Base-by-base conservation (phyloP, 2,113 vertebrate genomes). In the Nettapus auritus region DNA sequence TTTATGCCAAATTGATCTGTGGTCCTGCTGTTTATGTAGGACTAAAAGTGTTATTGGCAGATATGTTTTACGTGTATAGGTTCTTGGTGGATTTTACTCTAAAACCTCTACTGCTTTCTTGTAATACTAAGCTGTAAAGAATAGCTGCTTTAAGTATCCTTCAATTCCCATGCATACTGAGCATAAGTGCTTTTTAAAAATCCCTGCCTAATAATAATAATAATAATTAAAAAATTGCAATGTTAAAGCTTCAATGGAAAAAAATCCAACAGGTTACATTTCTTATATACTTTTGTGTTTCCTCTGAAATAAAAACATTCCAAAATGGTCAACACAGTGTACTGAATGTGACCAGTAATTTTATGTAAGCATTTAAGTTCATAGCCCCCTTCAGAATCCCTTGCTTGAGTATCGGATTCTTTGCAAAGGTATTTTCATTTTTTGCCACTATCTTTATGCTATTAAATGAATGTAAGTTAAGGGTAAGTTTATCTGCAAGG, bases 301-400 rank as follows among this genome's bases (percentile, higher is more conserved):
- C 74, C 66, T 96, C 89, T 94, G 94, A 96, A 92, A 92, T 83
- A 86, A 96, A 93, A 96, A 69, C 78, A 84, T 79, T 81, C 93
- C 86, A 89, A 93, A 62, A 76, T 95, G 89, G 59, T 94, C 90
- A 93, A 22, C 90, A 82, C 82, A 92, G 92, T 63, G 57, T 87
- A 77, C 85, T 89, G 77, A 95, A 97, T 97, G 91, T 92, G 84
- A 88, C 89, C 88, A 86, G 69, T 86, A 96, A 97, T 97, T 97
- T 97, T 93, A 90, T 95, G 86, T 96, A 21, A 97, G 96, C 91
- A 90, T 96, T 89, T 70, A 74, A 87, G 90, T 93, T 96, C 86
- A 96, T 82, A 97, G 95, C 88, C 64, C 44, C 44, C 93, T 83
- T 76, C 90, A 93, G 91, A 96, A 93, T 93, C 91, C 86, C 56